A percentile compares a stretch with the other conserved stretches of the same genome.
Evolutionary conservation across 2,888 invertebrate species (phyloP).

Genomic region (Margaritifera margaritifera): DNA sequence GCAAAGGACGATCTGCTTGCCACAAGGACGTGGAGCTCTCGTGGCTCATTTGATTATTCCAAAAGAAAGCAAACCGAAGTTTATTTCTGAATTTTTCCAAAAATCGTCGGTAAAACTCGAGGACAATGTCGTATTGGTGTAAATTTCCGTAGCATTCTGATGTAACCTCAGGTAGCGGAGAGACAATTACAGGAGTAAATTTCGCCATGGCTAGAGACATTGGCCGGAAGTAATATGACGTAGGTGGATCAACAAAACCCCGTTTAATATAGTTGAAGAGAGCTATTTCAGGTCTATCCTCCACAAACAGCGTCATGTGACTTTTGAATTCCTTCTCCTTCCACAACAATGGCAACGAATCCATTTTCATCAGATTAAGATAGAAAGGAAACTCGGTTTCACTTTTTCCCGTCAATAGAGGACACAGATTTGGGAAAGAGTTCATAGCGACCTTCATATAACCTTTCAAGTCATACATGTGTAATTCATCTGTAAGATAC

Average conservation of each 20-base stretch:
- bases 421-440: constrained; percentile 38
- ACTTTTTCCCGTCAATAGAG: constrained; percentile 33
- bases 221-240: constrained; percentile 87
- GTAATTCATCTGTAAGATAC: constrained; percentile 27
- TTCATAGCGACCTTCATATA: constrained; percentile 40
- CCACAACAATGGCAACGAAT: constrained; percentile 17
- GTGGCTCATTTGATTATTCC: constrained; percentile 88
- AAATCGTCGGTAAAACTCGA: constrained; percentile 77
- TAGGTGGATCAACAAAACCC: constrained; percentile 83
- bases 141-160: constrained; percentile 79
- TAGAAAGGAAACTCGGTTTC: constrained; percentile 5
- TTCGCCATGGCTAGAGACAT: constrained; percentile 78
- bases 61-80: constrained; percentile 86
- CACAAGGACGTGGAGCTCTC: constrained; percentile 86
- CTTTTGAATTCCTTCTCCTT: not conserved
- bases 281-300: constrained; percentile 85
- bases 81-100: constrained; percentile 77
- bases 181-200: constrained; percentile 31
- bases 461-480: constrained; percentile 35
- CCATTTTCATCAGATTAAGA: constrained; percentile 15
- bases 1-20: constrained; percentile 81
- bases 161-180: not conserved
- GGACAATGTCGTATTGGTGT: constrained; percentile 79
- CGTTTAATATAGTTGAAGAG: constrained; percentile 85
- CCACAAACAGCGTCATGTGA: constrained; percentile 78